These are phyloP conservation scores for Pyrrhosoma nymphula DNA, from an alignment of 2,888 invertebrate genomes.

Conservation along the genomic window DNA sequence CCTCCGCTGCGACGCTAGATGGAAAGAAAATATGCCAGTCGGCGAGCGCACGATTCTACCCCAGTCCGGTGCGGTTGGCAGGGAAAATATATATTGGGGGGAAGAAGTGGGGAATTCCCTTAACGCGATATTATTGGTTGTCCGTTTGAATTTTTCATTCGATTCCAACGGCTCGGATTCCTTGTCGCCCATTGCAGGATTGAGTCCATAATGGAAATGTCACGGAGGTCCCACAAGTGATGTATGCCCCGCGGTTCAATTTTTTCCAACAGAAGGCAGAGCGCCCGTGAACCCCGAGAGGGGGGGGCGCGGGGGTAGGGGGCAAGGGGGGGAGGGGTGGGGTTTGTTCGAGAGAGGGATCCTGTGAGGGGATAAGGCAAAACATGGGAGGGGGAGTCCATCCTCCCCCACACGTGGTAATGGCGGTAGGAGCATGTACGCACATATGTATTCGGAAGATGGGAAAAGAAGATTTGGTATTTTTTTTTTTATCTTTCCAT, in stretches of 20 bases:
- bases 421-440: too few species aligned
- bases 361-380: not conserved
- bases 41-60: too few species aligned
- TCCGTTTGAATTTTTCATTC: slow-evolving; percentile 60
- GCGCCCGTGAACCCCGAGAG: not conserved
- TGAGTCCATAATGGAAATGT: slow-evolving; percentile 60
- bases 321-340: not conserved
- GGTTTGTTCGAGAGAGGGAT: not conserved
- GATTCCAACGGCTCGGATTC: slow-evolving; percentile 26
- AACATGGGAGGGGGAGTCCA: too few species aligned
- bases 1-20: too few species aligned
- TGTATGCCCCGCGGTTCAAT: slow-evolving; percentile 32
- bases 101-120: not conserved
- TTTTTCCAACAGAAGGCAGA: not conserved
- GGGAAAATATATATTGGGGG: too few species aligned
- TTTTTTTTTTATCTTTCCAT: too few species aligned
- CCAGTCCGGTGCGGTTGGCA: too few species aligned
- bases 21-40: too few species aligned
- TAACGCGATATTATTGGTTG: slow-evolving; percentile 39
- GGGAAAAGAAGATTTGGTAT: too few species aligned
- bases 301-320: not conserved
- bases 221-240: slow-evolving; percentile 41
- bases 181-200: slow-evolving; percentile 33
- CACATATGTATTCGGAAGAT: too few species aligned
- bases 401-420: too few species aligned